Conservation (phyloP, 2,888 invertebrate genomes). For the Caenorhabditis auriculariae region DNA sequence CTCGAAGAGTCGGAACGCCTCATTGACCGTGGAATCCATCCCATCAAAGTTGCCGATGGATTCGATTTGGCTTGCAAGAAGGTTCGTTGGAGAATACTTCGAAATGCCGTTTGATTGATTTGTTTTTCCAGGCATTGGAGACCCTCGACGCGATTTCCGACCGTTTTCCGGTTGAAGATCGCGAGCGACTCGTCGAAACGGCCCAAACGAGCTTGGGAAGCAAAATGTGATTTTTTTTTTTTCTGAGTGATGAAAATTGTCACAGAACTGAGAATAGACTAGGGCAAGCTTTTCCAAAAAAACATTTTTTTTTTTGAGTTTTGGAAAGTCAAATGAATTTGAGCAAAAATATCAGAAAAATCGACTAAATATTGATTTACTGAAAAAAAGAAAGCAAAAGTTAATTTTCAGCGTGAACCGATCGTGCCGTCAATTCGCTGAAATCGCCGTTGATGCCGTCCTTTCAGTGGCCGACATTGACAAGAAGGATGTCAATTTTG, state of each 20-base stretch:
- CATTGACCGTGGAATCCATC: constrained; percentile 94
- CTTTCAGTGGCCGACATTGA: constrained; percentile 91
- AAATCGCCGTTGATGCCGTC: constrained; percentile 96
- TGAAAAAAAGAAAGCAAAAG: neutral
- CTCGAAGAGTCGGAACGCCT: constrained; percentile 90
- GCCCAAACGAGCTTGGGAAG: constrained; percentile 98
- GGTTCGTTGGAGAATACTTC: too few species aligned
- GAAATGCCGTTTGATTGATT: neutral
- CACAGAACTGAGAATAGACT: neutral
- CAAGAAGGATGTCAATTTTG: constrained; percentile 94
- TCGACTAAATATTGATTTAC: neutral
- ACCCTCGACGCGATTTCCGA: constrained; percentile 82
- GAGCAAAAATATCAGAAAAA: neutral
- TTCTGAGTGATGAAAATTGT: neutral
- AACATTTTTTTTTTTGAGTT: neutral
- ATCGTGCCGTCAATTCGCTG: constrained; percentile 94
- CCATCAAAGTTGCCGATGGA: constrained; percentile 96
- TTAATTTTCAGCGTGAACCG: constrained; percentile 78
- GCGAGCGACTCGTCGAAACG: constrained; percentile 85
- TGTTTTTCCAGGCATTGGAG: constrained; percentile 42
- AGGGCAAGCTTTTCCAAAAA: neutral
- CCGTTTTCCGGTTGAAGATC: constrained; percentile 80
- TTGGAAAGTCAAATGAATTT: neutral
- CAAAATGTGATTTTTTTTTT: constrained; percentile 75
- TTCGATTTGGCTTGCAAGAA: constrained; percentile 92